These are phyloP conservation scores for Carettochelys insculpta DNA, from an alignment of 2,113 vertebrate genomes.

Conservation along the genomic window DNA sequence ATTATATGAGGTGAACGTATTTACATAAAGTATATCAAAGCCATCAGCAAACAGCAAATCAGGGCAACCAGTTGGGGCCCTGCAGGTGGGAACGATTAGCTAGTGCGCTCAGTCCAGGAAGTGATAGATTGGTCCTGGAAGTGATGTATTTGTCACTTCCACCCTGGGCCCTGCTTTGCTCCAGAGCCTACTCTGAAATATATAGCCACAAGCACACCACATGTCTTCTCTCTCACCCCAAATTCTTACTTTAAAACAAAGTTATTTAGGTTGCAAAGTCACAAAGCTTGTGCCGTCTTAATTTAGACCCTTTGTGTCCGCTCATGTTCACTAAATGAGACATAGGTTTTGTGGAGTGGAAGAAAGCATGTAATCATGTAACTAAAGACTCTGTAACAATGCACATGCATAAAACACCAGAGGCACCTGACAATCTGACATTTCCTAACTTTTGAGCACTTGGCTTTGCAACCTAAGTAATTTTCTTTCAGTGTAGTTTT, in stretches of 20 bases:
- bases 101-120: too few species aligned
- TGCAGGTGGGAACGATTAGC: too few species aligned
- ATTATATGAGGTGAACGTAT: too few species aligned
- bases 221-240: too few species aligned
- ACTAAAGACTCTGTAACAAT: neutral
- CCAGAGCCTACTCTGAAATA: too few species aligned
- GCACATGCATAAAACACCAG: neutral
- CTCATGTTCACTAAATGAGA: neutral
- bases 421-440: neutral
- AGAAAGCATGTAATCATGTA: neutral
- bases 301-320: neutral
- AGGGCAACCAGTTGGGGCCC: too few species aligned
- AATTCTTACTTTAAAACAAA: neutral
- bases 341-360: neutral
- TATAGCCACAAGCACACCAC: too few species aligned
- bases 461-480: neutral
- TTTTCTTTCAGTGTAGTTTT: neutral
- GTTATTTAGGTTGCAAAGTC: neutral
- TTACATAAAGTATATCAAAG: too few species aligned
- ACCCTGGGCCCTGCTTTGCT: too few species aligned
- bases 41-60: too few species aligned
- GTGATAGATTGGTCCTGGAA: too few species aligned
- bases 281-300: neutral
- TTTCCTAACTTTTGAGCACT: neutral
- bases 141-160: too few species aligned